Base-by-base conservation (phyloP, 2,888 invertebrate species). In the Lasioglossum morio region DNA sequence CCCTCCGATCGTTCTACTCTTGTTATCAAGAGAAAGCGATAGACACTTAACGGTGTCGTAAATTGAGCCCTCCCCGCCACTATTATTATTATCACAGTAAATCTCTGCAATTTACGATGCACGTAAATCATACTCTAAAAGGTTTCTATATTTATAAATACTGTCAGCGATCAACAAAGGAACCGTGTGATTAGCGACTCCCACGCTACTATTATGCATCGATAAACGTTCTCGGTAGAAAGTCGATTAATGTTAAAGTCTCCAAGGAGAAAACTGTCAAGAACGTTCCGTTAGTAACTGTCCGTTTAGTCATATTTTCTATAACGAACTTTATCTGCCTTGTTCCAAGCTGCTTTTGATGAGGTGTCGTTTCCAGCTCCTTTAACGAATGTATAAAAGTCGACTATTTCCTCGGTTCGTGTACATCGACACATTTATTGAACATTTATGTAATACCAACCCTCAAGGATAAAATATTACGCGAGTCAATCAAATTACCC, bases 21-120 rank as follows among this genome's bases (percentile, higher is more conserved):
- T 27, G 60, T 60, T 27, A 27, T 27, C 60, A 27, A 60, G 60
- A 60, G 60, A 60, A 60, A 60, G 60, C 60, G 60, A 27, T 76
- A 30, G 46, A 57, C 34, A 34, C n/a, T 69, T 69, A 53, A 69
- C 34, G 48, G 23, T 75, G 72, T 72, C 60, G 27, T 60, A 60
- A 60, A 60, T 27, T 27, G 60, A 27, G 60, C 27, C 60, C 5
- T 14, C 60, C 60, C 5, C 12, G n/a, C 27, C 27, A 1, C 27
- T 27, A 27, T 60, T 60, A 60, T n/a, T 60, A 60, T 60, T 27
- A 27, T 60, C 27, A 60, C 60, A 0, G 14, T 27, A 60, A 60
- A 60, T 60, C 60, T 60, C 14, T 1, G 60, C 60, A 14, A 27
- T 60, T 60, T 60, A 60, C 27, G 27, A 27, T 14, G 27, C 12